Percentiles rank a stretch among this genome's conserved stretches.
phyloP scores from a whole-genome alignment of 2,113 vertebrate species.

The Ciconia boyciana region DNA sequence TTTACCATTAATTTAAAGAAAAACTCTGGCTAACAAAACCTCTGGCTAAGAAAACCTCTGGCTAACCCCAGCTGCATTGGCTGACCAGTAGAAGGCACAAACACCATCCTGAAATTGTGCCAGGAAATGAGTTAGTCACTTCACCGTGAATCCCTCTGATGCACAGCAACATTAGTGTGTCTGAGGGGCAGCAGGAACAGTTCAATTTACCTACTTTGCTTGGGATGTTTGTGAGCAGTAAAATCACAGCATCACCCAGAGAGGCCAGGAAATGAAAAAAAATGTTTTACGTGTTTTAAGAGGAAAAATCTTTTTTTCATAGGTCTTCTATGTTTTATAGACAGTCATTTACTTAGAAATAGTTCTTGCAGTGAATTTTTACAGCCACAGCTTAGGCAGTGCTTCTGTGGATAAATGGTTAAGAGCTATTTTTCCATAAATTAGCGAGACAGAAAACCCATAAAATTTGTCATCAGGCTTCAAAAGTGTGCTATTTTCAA shows the following conservation, averaged over 20 bases:
- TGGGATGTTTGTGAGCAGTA: background rate
- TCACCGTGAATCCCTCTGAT: background rate
- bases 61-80: fast-evolving
- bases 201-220: background rate
- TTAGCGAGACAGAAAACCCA: constrained; percentile 37
- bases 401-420: constrained; percentile 46
- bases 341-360: constrained; percentile 27
- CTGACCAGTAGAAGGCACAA: background rate
- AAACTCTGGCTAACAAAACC: background rate
- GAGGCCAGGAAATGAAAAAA: background rate
- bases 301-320: background rate
- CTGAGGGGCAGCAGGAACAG: background rate
- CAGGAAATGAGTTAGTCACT: background rate
- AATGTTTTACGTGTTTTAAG: background rate
- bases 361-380: constrained; percentile 36
- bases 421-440: constrained; percentile 57
- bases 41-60: background rate
- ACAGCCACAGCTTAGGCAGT: background rate
- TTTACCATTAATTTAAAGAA: background rate
- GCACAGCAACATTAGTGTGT: background rate
- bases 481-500: constrained; percentile 64
- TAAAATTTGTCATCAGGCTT: constrained; percentile 64
- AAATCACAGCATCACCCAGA: background rate
- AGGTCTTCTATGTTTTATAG: constrained; percentile 6
- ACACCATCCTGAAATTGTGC: background rate